Evolutionary conservation across 2,797 vertebrate species (phyloP).

Genomic region (Chaenodraco wilsoni): DNA sequence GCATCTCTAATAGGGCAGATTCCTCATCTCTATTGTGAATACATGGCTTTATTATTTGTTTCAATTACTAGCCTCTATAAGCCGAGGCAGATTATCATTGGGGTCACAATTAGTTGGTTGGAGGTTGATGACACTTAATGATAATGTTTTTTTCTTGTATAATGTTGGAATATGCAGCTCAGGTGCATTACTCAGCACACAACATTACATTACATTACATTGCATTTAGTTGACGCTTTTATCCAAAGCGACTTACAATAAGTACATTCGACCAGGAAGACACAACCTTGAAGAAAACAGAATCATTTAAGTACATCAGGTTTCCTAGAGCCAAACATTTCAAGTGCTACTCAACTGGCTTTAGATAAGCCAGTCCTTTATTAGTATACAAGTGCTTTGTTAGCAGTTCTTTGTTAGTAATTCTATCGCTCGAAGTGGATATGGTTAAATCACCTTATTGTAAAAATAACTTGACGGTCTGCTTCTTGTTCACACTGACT

Average conservation of each 20-base stretch:
- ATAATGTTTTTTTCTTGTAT: background rate
- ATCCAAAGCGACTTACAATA: too few species aligned
- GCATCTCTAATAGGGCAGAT: slow-evolving; percentile 38
- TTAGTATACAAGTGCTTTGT: too few species aligned
- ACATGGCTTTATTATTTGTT: slow-evolving; percentile 53
- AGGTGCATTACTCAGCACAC: background rate
- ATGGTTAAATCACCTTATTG: slow-evolving; percentile 16
- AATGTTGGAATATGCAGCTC: slow-evolving; percentile 13
- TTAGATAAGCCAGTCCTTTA: too few species aligned
- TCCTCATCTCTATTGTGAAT: slow-evolving; percentile 44
- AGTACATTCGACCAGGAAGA: too few species aligned
- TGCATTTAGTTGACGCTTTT: too few species aligned
- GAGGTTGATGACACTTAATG: slow-evolving; percentile 23
- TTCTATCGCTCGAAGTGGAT: too few species aligned
- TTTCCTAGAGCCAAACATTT: too few species aligned
- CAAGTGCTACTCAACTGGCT: too few species aligned
- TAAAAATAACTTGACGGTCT: background rate
- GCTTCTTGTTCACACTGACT: too few species aligned
- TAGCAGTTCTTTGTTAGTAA: too few species aligned
- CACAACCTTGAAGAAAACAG: too few species aligned
- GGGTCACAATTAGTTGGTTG: slow-evolving; percentile 23
- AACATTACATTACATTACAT: background rate
- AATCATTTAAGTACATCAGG: too few species aligned
- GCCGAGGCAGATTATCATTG: slow-evolving; percentile 27
- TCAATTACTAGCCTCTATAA: slow-evolving; percentile 39